Conservation (phyloP, 2,888 invertebrate genomes). For the Amiota communis region DNA sequence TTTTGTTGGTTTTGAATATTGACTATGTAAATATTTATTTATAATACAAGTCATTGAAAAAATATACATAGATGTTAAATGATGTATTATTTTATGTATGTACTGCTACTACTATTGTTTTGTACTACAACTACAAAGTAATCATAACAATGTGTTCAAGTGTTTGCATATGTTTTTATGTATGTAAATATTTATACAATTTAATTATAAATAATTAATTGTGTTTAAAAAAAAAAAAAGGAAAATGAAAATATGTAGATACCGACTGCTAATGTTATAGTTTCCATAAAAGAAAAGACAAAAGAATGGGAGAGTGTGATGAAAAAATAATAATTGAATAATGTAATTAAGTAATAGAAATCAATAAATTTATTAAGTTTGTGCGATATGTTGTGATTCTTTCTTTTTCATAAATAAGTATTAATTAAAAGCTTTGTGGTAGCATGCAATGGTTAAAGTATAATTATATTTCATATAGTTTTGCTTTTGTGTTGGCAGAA, state of each 20-base stretch:
- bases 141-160: not conserved
- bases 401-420: constrained; percentile 20
- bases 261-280: too few relatives aligned
- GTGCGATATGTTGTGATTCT: not conserved
- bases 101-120: too few relatives aligned
- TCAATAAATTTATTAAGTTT: too few relatives aligned
- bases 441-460: too few relatives aligned
- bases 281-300: too few relatives aligned
- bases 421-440: too few relatives aligned
- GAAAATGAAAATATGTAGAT: constrained; percentile 30
- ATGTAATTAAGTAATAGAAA: not conserved
- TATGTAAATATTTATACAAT: constrained; percentile 56
- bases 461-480: too few relatives aligned
- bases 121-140: not conserved
- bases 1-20: constrained; percentile 3
- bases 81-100: not conserved
- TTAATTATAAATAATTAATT: constrained; percentile 56
- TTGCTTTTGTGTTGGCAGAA: too few relatives aligned
- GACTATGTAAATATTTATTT: constrained; percentile 11
- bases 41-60: too few relatives aligned
- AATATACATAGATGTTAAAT: too few relatives aligned
- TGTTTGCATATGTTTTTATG: too few relatives aligned
- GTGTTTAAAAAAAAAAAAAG: constrained; percentile 51
- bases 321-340: constrained; percentile 23
- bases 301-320: constrained; percentile 23